Conservation (phyloP, 2,113 vertebrate genomes). For the Clarias magur region DNA sequence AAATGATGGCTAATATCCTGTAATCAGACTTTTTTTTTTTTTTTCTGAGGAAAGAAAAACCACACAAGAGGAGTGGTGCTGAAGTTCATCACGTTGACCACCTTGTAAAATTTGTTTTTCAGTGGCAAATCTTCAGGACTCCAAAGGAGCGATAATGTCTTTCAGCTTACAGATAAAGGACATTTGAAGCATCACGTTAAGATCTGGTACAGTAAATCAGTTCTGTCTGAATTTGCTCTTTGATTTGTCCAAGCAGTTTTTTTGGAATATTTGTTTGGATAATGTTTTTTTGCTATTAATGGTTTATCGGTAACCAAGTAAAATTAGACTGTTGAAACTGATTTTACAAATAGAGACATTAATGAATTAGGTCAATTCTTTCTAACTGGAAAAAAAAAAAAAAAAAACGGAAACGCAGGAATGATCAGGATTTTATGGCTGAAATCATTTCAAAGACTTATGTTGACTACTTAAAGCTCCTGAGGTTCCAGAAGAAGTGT, state of each 20-base stretch:
- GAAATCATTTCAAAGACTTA: conserved; percentile 51
- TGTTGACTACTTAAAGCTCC: conserved; percentile 13
- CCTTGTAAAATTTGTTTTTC: background rate
- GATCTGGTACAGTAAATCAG: background rate
- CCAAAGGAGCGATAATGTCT: conserved; percentile 44
- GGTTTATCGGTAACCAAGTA: conserved; percentile 12
- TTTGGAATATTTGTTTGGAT: conserved; percentile 53
- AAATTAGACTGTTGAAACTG: background rate
- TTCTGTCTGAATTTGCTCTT: conserved; percentile 50
- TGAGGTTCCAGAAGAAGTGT: background rate
- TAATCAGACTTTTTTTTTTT: background rate
- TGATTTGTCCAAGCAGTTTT: conserved; percentile 65
- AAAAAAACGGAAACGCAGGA: conserved; percentile 11
- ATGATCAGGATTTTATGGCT: background rate
- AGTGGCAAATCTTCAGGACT: conserved; percentile 17
- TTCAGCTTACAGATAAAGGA: conserved; percentile 54
- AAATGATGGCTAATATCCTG: background rate
- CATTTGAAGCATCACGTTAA: background rate
- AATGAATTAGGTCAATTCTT: conserved; percentile 37
- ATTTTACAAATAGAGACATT: conserved; percentile 11
- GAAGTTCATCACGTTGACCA: conserved; percentile 9
- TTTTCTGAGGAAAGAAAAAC: background rate
- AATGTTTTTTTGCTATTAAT: conserved; percentile 65
- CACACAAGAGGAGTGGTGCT: background rate
- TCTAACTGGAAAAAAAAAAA: background rate